phyloP scores from a whole-genome alignment of 2,797 vertebrate species.

The Leuciscus waleckii region DNA sequence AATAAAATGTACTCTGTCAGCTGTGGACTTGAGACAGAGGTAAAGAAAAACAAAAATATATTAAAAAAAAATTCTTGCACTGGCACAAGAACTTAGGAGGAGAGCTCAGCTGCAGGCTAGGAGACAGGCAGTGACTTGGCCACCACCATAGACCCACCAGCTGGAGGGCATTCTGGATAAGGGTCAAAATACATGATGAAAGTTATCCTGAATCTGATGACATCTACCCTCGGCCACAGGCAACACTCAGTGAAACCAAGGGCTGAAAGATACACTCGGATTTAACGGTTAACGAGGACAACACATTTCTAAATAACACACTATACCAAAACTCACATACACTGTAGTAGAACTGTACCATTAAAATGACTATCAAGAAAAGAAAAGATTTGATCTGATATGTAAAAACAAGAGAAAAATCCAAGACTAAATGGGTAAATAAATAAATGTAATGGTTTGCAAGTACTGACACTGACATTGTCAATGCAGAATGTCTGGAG shows the following conservation, averaged over 20 bases:
- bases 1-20: conserved; percentile 40
- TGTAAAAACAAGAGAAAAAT: background rate
- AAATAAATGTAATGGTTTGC: background rate
- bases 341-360: background rate
- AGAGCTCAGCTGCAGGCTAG: conserved; percentile 36
- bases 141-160: conserved; percentile 42
- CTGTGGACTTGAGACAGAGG: conserved; percentile 61
- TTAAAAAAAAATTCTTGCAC: background rate
- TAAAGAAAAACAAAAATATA: conserved; percentile 61
- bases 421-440: background rate
- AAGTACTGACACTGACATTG: conserved; percentile 13
- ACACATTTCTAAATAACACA: conserved; percentile 1
- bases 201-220: conserved; percentile 51
- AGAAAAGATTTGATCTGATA: background rate
- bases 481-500: background rate
- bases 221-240: conserved; percentile 40
- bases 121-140: conserved; percentile 45
- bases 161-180: conserved; percentile 54
- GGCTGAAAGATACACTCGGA: conserved; percentile 20
- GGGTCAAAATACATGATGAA: conserved; percentile 50
- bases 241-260: conserved; percentile 34
- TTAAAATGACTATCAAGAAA: background rate
- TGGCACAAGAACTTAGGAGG: conserved; percentile 9
- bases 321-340: background rate
- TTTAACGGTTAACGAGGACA: conserved; percentile 18